Evolutionary conservation across 1,140 invertebrate genomes (phyloP), one percentile per base, ranked within the genome.

Genomic region (Colletes latitarsis): DNA sequence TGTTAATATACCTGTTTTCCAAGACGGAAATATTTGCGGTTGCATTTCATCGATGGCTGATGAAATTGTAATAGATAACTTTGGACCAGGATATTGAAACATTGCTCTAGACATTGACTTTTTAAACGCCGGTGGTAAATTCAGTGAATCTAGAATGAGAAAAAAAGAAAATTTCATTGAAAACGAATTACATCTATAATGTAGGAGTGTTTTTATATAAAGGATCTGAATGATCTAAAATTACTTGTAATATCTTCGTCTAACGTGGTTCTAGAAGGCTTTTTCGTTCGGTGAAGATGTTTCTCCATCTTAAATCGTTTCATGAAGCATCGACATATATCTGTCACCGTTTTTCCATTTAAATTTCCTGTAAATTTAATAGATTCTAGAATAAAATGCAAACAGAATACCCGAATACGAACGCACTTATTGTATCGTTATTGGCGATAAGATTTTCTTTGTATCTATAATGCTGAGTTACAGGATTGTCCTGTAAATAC

Each of bases 361-460:
- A 95, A 76, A 74, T 79, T 87, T 77, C 76, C 93, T 94, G 60
- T 21, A n/a, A 81, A 78, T 41, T 30, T 82, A 3, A 80, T 73
- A 52, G 19, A 1, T 70, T 46, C 55, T 77, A 43, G 12, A 76
- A 5, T 52, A 60, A 67, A 49, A 68, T 64, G 39, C 21, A 39
- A 43, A 58, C 73, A n/a, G 0, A 63, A 79, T 4, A 63, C 67
- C 19, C 6, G 57, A 46, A 57, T 70, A n/a, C 39, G n/a, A 73
- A 77, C 81, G 89, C 92, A 95, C 95, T 93, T 83, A 96, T 90
- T 82, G 92, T 92, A 72, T 93, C 87, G 80, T 94, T 95, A 89
- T 95, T 94, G 4, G 94, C 95, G 80, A 96, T 96, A 12, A 96
- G 88, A 72, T 94, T 95, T 91, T 96, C 95, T 86, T 94, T 94